Conservation (phyloP, 2,888 invertebrate species). For the Orthosia incerta region DNA sequence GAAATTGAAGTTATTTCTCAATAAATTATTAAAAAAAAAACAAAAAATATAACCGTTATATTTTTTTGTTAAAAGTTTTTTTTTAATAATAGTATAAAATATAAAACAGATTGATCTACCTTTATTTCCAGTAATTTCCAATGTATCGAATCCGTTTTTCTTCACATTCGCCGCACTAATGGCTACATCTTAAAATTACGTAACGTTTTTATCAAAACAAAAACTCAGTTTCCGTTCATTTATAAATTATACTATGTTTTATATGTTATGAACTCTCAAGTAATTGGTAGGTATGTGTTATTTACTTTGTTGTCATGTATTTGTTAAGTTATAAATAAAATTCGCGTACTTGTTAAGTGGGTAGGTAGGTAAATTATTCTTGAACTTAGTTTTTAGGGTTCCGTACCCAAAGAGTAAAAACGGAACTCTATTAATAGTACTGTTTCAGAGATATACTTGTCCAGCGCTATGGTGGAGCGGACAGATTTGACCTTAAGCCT, state of each 20-base stretch:
- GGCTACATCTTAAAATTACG: neutral
- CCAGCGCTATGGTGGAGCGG: no score
- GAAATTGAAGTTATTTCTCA: no score
- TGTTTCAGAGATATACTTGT: no score
- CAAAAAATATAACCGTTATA: no score
- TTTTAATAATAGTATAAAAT: neutral
- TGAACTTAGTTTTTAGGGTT: neutral
- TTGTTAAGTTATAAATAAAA: no score
- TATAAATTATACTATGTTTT: neutral
- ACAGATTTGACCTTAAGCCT: no score
- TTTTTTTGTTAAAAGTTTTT: no score
- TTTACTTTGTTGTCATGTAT: neutral
- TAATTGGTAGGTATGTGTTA: neutral
- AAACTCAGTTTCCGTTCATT: constrained; percentile 3
- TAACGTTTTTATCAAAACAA: neutral
- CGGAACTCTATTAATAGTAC: neutral
- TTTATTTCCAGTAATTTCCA: constrained; percentile 26
- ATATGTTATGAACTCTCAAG: neutral
- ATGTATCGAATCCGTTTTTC: constrained; percentile 33
- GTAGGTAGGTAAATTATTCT: no score
- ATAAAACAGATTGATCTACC: constrained; percentile 28
- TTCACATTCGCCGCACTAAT: constrained; percentile 21
- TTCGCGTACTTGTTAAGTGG: no score
- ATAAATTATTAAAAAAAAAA: no score
- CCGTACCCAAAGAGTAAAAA: no score